These are phyloP conservation scores for Agrochola lychnidis DNA, from an alignment of 2,888 invertebrate genomes.

Conservation along the genomic window DNA sequence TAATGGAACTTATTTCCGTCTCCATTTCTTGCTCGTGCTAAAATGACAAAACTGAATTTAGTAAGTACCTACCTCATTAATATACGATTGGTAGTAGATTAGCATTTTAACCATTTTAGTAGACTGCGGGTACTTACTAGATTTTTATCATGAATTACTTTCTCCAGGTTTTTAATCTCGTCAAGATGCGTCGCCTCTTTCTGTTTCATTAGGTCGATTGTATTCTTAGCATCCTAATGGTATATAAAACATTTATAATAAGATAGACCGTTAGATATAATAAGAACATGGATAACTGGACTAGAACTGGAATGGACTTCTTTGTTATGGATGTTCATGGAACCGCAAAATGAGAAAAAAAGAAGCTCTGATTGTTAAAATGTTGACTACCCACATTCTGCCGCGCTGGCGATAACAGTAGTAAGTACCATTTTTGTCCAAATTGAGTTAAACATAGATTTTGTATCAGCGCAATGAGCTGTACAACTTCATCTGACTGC, in stretches of 20 bases:
- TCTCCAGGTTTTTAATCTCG: conserved; percentile 33
- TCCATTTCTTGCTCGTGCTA: conserved; percentile 34
- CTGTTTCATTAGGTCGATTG: conserved; percentile 36
- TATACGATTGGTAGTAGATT: neutral
- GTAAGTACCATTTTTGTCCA: too few relatives aligned
- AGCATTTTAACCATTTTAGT: neutral
- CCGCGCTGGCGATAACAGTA: too few relatives aligned
- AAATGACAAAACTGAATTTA: neutral
- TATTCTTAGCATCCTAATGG: conserved; percentile 25
- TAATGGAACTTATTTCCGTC: conserved; percentile 22
- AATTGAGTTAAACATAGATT: too few relatives aligned
- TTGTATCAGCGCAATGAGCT: too few relatives aligned
- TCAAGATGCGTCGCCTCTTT: conserved; percentile 6
- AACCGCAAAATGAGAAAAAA: neutral
- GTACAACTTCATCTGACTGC: too few relatives aligned
- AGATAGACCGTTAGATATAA: neutral
- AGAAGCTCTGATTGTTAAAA: neutral
- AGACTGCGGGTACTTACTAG: conserved; percentile 35
- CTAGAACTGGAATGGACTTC: neutral
- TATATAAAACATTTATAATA: neutral
- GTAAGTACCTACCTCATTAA: neutral
- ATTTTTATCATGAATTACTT: conserved; percentile 34
- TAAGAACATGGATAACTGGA: neutral
- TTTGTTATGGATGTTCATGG: neutral
- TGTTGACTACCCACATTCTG: neutral